Percentiles rank a stretch among this genome's conserved stretches.
Conservation (phyloP, 2,888 invertebrate species). For the Plebejus argus region DNA sequence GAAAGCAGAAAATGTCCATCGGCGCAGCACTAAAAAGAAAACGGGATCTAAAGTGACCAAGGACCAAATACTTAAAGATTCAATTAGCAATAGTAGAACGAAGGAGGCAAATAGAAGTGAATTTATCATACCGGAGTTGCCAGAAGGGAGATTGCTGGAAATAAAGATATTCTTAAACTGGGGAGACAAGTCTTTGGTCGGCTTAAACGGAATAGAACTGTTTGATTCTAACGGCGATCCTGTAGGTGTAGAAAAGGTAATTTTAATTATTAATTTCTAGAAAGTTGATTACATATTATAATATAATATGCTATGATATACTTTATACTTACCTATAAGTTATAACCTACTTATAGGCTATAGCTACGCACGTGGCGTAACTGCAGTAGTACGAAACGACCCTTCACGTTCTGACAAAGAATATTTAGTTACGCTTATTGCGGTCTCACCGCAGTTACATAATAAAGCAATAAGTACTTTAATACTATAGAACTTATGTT, state of each 20-base stretch:
- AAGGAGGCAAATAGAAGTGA: conserved; percentile 62
- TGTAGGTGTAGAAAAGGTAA: conserved; percentile 82
- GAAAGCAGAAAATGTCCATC: conserved; percentile 32
- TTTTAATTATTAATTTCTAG: background rate
- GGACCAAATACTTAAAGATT: conserved; percentile 53
- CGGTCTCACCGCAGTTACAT: no score
- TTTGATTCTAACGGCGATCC: conserved; percentile 83
- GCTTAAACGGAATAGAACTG: conserved; percentile 89
- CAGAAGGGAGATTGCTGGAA: conserved; percentile 83
- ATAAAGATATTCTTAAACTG: conserved; percentile 87
- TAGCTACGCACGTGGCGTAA: no score
- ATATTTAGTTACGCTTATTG: no score
- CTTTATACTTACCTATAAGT: no score
- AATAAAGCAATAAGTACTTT: no score
- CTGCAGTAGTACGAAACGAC: no score
- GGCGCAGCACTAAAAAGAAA: conserved; percentile 34
- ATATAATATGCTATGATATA: no score
- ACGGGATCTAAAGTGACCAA: conserved; percentile 46
- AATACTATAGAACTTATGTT: no score
- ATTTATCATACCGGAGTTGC: conserved; percentile 89
- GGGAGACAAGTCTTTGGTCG: conserved; percentile 90
- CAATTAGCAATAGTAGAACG: conserved; percentile 50
- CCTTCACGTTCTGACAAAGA: no score
- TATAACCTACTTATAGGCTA: no score
- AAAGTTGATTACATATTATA: no score